Base-by-base conservation (phyloP, 2,113 vertebrate species). In the Psittacara wagleri region DNA sequence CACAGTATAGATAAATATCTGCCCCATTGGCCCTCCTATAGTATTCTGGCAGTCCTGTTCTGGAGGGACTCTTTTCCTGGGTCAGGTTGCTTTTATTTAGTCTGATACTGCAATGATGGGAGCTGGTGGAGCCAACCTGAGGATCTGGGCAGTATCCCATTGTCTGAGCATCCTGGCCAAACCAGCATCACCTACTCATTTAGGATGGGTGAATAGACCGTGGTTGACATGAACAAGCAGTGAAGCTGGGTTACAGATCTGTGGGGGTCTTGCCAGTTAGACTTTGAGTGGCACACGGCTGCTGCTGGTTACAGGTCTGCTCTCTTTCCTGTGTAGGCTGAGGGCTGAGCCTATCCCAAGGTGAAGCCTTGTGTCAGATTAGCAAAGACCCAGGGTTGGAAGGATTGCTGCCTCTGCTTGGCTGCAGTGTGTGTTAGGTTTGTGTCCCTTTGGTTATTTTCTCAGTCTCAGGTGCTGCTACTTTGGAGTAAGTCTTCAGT, bases 201-300 rank as follows among this genome's bases (percentile, higher is more conserved):
- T 2, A 5, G 41, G 41, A 17, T 35, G 67, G 33, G 49, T 66
- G 44, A 74, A 68, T 7, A 35, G 37, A 17, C 33, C 4, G 31
- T 68, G 74, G n/a, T 13, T 35, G 51, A 51, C 29, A 19, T 7
- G 33, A 76, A 18, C 43, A 79, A 51, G 52, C 46, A 54, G 62
- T 72, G 55, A 51, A 81, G 15, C 27, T 39, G 64, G 12, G 37
- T 44, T 81, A 28, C 0, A 3, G 24, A 27, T 70, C 23, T 57
- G 28, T 29, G 37, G 15, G 19, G 31, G 10, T 25, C 31, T 74
- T 85, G 63, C 37, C 59, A 66, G 0, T 11, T 10, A 27, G 49
- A n/a, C 51, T 67, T 85, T 14, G 39, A 52, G 46, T 3, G 6
- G 44, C 0, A 0, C 0, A 0, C 20, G 43, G 28, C 3, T 73